Evolutionary conservation across 2,113 vertebrate genomes (phyloP), one percentile per base, ranked within the genome.

Genomic region (Rattus rattus): DNA sequence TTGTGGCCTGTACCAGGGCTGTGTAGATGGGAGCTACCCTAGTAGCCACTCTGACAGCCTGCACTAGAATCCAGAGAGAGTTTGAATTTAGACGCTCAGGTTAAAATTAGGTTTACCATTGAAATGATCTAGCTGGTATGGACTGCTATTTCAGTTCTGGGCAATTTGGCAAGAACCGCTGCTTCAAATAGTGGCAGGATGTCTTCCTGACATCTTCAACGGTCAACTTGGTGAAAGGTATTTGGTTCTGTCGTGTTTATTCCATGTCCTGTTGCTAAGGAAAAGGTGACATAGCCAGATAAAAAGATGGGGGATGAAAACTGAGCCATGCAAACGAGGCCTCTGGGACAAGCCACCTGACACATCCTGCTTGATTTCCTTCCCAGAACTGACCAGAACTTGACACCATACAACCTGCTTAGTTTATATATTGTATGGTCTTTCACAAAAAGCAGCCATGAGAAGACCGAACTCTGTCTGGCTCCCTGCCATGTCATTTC

Each of bases 201-300:
- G 61, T 80, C 95, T 95, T 93, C 90, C 95, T 94, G 81, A 88
- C 80, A n/a, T 85, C 65, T 72, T 43, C 33, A 83, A 65, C 2
- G 47, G 95, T 79, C 88, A 86, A 70, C 85, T 28, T 94, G 91
- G 73, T 91, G 92, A 91, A 79, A 91, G 77, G 85, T 75, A 69
- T 97, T 92, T 95, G 81, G 54, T 83, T 86, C 49, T 81, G 54
- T 86, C 73, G 63, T 96, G 94, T 96, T 96, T 97, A 88, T 77
- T 75, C 85, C 80, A 49, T 76, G 86, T 76, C 54, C 73, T 52
- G 95, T 97, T 95, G 95, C 96, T 96, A 97, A 92, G 96, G 95
- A 92, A 97, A 94, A 96, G 87, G 90, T 86, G 94, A 85, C 52
- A 39, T n/a, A 59, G 65, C 47, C 93, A 76, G 76, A 98, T 69